phyloP scores from a whole-genome alignment of 2,797 vertebrate genomes.

The Phoeniculus purpureus region DNA sequence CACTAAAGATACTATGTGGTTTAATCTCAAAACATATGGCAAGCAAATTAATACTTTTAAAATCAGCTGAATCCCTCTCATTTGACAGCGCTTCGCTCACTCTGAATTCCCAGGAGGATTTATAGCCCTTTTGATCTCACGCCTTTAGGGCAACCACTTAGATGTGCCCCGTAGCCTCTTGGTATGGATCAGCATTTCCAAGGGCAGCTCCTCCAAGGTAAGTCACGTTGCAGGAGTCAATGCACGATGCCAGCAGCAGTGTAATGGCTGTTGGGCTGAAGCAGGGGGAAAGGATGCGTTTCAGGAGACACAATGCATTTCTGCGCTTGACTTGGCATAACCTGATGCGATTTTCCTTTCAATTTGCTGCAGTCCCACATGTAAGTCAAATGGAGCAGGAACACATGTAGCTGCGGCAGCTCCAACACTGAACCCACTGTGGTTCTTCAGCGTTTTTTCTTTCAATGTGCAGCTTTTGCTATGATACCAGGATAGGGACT shows the following conservation, averaged over 20 bases:
- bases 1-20: slow-evolving; percentile 3
- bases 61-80: background rate
- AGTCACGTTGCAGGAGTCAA: background rate
- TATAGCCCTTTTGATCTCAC: background rate
- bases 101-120: slow-evolving; percentile 14
- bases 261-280: slow-evolving; percentile 11
- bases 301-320: slow-evolving; percentile 66
- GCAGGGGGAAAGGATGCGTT: slow-evolving; percentile 3
- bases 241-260: background rate
- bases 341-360: slow-evolving; percentile 74
- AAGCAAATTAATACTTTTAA: background rate
- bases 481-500: background rate
- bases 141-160: background rate
- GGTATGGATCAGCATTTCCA: background rate
- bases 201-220: background rate
- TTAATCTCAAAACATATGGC: background rate
- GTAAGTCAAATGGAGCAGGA: slow-evolving; percentile 45
- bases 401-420: slow-evolving; percentile 21
- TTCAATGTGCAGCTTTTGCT: background rate
- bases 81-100: background rate
- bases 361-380: slow-evolving; percentile 66
- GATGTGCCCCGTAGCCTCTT: background rate
- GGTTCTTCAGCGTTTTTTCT: background rate
- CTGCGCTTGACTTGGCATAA: slow-evolving; percentile 60
- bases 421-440: background rate